Conservation (phyloP, 2,113 vertebrate species). For the Bubo bubo region DNA sequence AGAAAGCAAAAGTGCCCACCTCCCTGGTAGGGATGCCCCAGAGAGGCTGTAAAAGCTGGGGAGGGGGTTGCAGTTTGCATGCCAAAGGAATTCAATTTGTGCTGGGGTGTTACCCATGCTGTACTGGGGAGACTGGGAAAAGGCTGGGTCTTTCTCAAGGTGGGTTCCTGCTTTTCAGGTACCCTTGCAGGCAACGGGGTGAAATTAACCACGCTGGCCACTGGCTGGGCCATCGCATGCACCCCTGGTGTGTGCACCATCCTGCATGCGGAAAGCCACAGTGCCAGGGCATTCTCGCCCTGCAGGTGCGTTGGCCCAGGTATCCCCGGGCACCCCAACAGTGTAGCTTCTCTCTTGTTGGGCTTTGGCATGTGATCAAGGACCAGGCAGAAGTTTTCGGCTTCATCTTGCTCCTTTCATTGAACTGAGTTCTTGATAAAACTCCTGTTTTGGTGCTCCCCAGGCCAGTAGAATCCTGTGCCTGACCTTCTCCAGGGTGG, state of each 20-base stretch:
- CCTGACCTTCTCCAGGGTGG: background rate
- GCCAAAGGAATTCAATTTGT: background rate
- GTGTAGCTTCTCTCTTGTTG: background rate
- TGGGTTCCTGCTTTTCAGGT: background rate
- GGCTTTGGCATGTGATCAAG: background rate
- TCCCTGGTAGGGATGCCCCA: background rate
- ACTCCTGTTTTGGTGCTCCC: background rate
- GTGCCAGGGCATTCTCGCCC: background rate
- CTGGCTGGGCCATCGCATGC: rapidly evolving
- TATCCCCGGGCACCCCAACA: rapidly evolving
- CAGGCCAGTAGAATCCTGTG: background rate
- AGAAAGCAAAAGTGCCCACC: background rate
- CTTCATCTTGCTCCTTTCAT: background rate
- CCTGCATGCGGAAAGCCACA: background rate
- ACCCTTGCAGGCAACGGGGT: rapidly evolving
- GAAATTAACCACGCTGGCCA: rapidly evolving
- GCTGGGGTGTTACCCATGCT: background rate
- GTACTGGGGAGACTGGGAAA: background rate
- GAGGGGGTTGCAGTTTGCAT: background rate
- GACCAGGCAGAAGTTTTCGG: background rate
- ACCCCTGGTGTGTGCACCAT: background rate
- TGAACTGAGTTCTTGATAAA: background rate
- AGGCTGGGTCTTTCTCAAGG: background rate
- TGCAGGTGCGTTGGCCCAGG: background rate
- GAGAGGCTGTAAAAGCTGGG: background rate